These are phyloP conservation scores for Centruroides sculpturatus DNA, from an alignment of 1,140 invertebrate genomes.

Conservation along the genomic window DNA sequence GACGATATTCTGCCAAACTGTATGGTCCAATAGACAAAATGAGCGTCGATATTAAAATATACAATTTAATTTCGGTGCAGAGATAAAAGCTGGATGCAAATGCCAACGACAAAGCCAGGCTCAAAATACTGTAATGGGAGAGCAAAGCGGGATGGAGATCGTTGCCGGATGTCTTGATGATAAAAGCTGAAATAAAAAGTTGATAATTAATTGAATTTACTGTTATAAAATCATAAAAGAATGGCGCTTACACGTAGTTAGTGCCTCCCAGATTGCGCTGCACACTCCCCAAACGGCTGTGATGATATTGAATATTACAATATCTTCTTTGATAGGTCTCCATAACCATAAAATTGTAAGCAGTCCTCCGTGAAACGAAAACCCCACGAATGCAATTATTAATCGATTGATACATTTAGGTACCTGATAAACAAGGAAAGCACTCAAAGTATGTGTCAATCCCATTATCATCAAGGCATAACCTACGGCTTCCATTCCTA, in stretches of 20 bases:
- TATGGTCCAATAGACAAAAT: too few species aligned
- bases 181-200: too few species aligned
- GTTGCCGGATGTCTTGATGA: too few species aligned
- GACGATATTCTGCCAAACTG: too few species aligned
- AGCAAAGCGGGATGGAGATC: too few species aligned
- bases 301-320: conserved; percentile 33
- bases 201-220: too few species aligned
- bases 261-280: conserved; percentile 34
- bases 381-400: conserved; percentile 25
- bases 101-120: too few species aligned
- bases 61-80: too few species aligned
- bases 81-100: too few species aligned
- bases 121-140: too few species aligned
- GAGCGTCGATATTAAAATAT: too few species aligned
- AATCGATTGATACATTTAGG: conserved; percentile 28
- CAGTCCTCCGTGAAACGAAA: conserved; percentile 29
- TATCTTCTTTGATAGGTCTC: conserved; percentile 27
- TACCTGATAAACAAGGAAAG: conserved; percentile 27
- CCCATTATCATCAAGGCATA: conserved; percentile 29
- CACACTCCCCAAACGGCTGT: conserved; percentile 31
- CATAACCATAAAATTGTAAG: conserved; percentile 30
- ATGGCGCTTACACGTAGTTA: conserved; percentile 28
- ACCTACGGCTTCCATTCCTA: conserved; percentile 29
- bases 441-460: conserved; percentile 26
- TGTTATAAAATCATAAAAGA: too few species aligned